These are phyloP conservation scores for Kuschelorhynchus macadamiae DNA, from an alignment of 2,888 invertebrate genomes.

Conservation along the genomic window DNA sequence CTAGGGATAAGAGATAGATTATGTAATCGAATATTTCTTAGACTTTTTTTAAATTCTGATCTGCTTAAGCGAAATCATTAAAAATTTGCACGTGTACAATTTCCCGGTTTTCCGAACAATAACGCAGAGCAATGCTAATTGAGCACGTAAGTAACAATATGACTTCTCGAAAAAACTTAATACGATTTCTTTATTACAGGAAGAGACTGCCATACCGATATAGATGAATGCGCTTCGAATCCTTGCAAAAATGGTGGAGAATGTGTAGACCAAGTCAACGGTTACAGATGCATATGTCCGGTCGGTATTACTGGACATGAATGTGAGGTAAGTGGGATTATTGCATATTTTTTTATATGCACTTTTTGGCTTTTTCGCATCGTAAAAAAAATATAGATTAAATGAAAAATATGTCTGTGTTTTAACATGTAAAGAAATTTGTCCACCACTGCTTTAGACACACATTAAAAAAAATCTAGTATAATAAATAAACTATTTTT, in stretches of 20 bases:
- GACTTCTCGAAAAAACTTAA: constrained; percentile 3
- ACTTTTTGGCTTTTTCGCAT: too few relatives aligned
- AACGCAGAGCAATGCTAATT: background rate
- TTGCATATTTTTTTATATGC: too few relatives aligned
- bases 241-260: constrained; percentile 93
- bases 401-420: too few relatives aligned
- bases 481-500: too few relatives aligned
- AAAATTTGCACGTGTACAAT: constrained; percentile 2
- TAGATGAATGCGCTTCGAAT: constrained; percentile 88
- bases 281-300: constrained; percentile 91
- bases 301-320: constrained; percentile 89
- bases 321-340: constrained; percentile 80
- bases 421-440: too few relatives aligned
- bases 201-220: constrained; percentile 86
- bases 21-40: too few relatives aligned
- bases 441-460: too few relatives aligned
- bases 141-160: background rate
- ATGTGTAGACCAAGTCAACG: constrained; percentile 88
- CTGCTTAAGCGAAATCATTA: too few relatives aligned
- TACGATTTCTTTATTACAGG: constrained; percentile 68
- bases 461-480: too few relatives aligned
- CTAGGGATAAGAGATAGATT: too few relatives aligned
- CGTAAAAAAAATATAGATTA: too few relatives aligned
- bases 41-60: too few relatives aligned
- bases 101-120: background rate